Conservation (phyloP, 53 echinoderm and acorn worm genomes). For the Patiria pectinifera region DNA sequence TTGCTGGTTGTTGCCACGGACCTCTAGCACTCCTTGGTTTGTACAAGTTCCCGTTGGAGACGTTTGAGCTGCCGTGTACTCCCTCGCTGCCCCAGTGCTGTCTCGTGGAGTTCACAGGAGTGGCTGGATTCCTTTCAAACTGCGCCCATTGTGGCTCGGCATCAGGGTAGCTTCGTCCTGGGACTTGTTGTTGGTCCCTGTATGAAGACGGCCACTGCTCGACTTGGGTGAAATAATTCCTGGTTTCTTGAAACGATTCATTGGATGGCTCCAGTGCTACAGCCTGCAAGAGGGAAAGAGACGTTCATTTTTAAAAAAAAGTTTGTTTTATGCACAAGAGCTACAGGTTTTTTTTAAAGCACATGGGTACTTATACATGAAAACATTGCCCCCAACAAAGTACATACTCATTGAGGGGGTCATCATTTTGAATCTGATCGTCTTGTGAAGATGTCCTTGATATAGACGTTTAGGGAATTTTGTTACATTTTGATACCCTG, state of each 20-base stretch:
- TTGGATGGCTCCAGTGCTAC: slow-evolving; percentile 45
- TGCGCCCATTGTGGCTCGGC: neutral
- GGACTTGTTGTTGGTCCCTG: neutral
- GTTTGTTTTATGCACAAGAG: neutral
- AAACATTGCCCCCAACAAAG: too few species aligned
- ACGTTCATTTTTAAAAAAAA: neutral
- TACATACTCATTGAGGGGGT: too few species aligned
- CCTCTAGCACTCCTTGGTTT: neutral
- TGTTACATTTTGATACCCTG: too few species aligned
- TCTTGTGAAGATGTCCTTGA: too few species aligned
- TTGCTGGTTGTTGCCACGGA: neutral
- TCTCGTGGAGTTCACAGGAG: neutral
- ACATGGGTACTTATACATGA: too few species aligned
- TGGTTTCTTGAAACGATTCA: slow-evolving; percentile 41
- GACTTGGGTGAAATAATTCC: neutral
- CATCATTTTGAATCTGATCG: too few species aligned
- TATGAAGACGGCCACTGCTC: neutral
- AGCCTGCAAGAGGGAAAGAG: slow-evolving; percentile 19
- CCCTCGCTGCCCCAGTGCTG: neutral
- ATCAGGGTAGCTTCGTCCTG: neutral
- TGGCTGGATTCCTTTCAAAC: neutral
- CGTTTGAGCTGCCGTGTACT: neutral
- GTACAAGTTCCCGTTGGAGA: neutral
- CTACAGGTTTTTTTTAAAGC: too few species aligned
- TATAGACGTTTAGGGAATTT: too few species aligned